These are phyloP conservation scores for Oreochromis grahami DNA, from an alignment of 2,797 vertebrate genomes.

Conservation along the genomic window DNA sequence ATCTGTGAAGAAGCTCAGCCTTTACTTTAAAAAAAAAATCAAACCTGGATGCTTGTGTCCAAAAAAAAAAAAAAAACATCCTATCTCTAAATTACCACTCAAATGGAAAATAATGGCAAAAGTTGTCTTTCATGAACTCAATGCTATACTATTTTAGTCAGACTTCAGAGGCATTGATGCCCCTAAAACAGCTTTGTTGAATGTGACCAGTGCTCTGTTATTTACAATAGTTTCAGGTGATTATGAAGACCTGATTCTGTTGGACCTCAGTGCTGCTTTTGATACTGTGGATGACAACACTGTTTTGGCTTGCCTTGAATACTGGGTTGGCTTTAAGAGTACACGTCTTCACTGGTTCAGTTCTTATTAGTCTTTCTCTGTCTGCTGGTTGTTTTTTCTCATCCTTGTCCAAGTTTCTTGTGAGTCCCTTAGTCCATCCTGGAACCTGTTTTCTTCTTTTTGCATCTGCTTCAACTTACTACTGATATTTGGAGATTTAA, in stretches of 20 bases:
- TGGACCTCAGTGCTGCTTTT: neutral
- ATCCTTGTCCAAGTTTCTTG: neutral
- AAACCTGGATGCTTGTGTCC: too few species aligned
- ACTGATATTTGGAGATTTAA: neutral
- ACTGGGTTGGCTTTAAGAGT: neutral
- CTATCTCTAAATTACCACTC: neutral
- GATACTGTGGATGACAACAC: neutral
- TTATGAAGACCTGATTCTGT: neutral
- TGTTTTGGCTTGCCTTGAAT: neutral
- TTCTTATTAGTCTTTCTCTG: neutral
- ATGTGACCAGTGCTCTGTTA: neutral
- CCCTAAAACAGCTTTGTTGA: neutral
- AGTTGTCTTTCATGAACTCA: neutral
- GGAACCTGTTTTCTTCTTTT: neutral
- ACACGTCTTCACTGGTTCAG: neutral
- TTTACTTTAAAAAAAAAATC: neutral
- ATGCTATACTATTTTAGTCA: neutral
- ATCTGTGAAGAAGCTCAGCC: neutral
- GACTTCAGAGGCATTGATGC: neutral
- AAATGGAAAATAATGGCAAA: neutral
- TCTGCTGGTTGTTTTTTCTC: neutral
- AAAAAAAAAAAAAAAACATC: neutral
- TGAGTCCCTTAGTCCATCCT: neutral
- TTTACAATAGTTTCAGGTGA: neutral
- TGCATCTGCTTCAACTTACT: neutral